Evolutionary conservation across 2,797 vertebrate species (phyloP), one percentile per base, ranked within the genome.

Genomic region (Muscicapa striata): DNA sequence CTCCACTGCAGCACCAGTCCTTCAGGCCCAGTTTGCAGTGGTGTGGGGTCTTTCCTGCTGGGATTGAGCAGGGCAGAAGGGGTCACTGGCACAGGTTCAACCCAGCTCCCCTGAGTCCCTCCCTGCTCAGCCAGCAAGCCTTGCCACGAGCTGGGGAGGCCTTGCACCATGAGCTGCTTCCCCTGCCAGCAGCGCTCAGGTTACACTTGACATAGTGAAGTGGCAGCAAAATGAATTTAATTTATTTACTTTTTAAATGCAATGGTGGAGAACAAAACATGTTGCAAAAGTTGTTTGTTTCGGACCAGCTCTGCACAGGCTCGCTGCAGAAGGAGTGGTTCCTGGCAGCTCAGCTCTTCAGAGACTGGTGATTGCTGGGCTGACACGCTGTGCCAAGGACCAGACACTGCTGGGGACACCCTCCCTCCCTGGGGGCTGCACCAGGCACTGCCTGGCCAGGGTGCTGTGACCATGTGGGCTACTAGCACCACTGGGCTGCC

Each of bases 231-330:
- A 90, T 69, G 58, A 89, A 32, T 83, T 85, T 70, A 64, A 92
- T 96, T 94, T 76, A 91, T 89, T 93, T 87, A 91, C 89, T 96
- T 90, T 87, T 61, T 24, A 54, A 83, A 85, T 77, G 87, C 68
- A 93, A 86, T 69, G 86, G 89, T 85, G 88, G 90, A 61, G 95
- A 95, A 94, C 94, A 95, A 96, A 95, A 67, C 80, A 74, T 82
- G 84, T 97, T 96, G 94, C 96, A 96, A 97, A 95, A 96, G 94
- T 84, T 95, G 96, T 93, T 96, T 94, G 93, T 94, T 85, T 90
- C 78, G 30, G 87, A 62, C 58, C 86, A 80, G 93, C 84, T 49
- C 67, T 15, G 81, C 57, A 2, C 64, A 43, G 92, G 74, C 15
- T 77, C 63, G 18, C 75, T 74, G 96, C 80, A 82, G n/a, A 61